phyloP scores from a whole-genome alignment of 2,113 vertebrate species.

The Rhinogobius similis region DNA sequence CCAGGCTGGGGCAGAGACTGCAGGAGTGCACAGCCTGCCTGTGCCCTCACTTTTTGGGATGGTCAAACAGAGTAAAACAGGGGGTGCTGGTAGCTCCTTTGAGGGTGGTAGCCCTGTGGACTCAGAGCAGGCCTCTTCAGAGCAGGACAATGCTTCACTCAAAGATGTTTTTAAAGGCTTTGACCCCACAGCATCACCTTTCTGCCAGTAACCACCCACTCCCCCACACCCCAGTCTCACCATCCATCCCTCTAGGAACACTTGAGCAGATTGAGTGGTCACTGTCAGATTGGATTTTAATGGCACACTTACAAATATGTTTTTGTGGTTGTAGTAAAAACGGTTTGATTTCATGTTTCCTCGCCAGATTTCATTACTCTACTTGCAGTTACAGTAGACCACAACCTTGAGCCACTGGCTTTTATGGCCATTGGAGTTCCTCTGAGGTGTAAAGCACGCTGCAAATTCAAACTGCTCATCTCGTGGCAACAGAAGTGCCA shows the following conservation, averaged over 20 bases:
- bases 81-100: conserved; percentile 84
- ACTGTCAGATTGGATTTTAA: conserved; percentile 76
- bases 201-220: conserved; percentile 88
- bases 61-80: conserved; percentile 83
- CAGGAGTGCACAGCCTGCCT: conserved; percentile 84
- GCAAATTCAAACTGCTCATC: too few relatives aligned
- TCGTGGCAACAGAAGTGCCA: too few relatives aligned
- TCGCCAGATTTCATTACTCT: conserved; percentile 14
- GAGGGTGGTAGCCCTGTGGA: conserved; percentile 86
- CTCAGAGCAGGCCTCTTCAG: conserved; percentile 67
- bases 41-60: conserved; percentile 86
- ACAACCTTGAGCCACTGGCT: too few relatives aligned
- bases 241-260: too few relatives aligned
- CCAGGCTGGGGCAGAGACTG: conserved; percentile 64
- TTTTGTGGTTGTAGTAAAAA: conserved; percentile 48
- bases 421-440: too few relatives aligned
- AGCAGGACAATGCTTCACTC: conserved; percentile 88
- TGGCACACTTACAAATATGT: conserved; percentile 69
- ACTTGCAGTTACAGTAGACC: too few relatives aligned
- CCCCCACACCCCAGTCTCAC: too few relatives aligned
- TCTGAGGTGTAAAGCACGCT: too few relatives aligned
- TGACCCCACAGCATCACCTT: conserved; percentile 93
- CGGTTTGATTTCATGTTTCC: conserved; percentile 38
- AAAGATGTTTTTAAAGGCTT: conserved; percentile 98
- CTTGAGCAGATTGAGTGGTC: conserved; percentile 19